Conservation (phyloP, 2,888 invertebrate species). For the Ornithoptera priamus region DNA sequence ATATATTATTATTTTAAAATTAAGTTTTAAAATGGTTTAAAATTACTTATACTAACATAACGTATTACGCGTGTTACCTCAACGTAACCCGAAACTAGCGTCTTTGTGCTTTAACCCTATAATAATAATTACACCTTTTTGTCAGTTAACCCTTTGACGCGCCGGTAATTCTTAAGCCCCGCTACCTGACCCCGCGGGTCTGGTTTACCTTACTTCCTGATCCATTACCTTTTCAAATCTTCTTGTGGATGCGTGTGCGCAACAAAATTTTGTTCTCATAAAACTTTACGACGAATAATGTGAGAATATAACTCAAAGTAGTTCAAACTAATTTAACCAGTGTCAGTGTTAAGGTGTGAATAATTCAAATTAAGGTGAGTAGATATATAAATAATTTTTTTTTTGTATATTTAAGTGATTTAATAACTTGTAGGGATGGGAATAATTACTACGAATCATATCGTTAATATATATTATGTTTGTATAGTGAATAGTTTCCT, state of each 20-base stretch:
- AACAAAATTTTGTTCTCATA: conserved; percentile 29
- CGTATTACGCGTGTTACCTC: conserved; percentile 60
- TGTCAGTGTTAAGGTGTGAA: conserved; percentile 14
- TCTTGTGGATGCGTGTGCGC: conserved; percentile 73
- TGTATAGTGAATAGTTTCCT: too few relatives aligned
- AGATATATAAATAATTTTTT: not conserved
- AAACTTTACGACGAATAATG: not conserved
- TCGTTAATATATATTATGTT: too few relatives aligned
- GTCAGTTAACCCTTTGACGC: conserved; percentile 76
- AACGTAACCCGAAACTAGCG: conserved; percentile 60
- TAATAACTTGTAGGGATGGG: not conserved
- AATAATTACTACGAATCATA: too few relatives aligned
- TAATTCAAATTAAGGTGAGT: conserved; percentile 8
- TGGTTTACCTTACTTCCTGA: conserved; percentile 72
- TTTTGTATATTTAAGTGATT: not conserved
- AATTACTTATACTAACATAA: conserved; percentile 34
- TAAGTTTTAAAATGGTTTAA: not conserved
- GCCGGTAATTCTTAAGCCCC: conserved; percentile 69
- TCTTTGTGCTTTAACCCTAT: conserved; percentile 66
- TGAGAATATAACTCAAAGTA: not conserved
- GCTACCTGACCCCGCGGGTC: conserved; percentile 73
- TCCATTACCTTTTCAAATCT: conserved; percentile 70
- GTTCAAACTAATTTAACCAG: not conserved
- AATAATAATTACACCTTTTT: conserved; percentile 72
- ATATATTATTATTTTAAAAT: too few relatives aligned